Conservation (phyloP, 2,797 vertebrate species). For the Etheostoma perlongum region DNA sequence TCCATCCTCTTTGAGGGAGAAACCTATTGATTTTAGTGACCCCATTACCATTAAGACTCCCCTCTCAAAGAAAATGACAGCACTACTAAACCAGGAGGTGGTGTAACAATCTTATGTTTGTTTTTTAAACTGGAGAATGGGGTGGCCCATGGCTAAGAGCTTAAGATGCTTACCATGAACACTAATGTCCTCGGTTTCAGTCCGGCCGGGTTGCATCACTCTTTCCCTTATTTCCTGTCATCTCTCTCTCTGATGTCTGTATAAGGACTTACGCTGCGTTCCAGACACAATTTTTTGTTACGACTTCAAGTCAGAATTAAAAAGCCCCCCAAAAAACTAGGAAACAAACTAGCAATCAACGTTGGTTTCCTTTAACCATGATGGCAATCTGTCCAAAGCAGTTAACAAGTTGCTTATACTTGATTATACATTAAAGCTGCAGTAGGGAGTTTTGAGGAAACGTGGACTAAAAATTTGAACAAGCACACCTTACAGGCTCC, state of each 20-base stretch:
- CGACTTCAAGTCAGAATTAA: not conserved
- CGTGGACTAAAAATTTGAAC: too few relatives aligned
- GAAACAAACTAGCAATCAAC: not conserved
- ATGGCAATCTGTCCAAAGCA: not conserved
- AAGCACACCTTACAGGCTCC: too few relatives aligned
- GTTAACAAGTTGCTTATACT: not conserved
- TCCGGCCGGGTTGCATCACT: not conserved
- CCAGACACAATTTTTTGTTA: too few relatives aligned
- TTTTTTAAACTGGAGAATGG: conserved; percentile 1
- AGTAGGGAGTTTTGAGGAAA: too few relatives aligned
- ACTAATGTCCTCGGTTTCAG: not conserved
- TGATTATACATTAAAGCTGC: not conserved
- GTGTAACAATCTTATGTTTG: not conserved
- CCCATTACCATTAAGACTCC: not conserved
- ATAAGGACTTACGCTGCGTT: not conserved
- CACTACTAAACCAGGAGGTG: not conserved
- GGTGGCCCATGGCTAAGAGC: not conserved
- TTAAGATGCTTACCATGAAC: not conserved
- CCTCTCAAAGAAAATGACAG: not conserved
- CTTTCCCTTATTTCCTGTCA: not conserved
- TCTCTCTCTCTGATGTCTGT: not conserved
- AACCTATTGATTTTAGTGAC: not conserved
- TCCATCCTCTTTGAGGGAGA: not conserved
- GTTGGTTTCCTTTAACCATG: not conserved
- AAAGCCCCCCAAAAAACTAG: not conserved